Base-by-base conservation (phyloP, 2,888 invertebrate genomes). In the Temnothorax ravouxi region DNA sequence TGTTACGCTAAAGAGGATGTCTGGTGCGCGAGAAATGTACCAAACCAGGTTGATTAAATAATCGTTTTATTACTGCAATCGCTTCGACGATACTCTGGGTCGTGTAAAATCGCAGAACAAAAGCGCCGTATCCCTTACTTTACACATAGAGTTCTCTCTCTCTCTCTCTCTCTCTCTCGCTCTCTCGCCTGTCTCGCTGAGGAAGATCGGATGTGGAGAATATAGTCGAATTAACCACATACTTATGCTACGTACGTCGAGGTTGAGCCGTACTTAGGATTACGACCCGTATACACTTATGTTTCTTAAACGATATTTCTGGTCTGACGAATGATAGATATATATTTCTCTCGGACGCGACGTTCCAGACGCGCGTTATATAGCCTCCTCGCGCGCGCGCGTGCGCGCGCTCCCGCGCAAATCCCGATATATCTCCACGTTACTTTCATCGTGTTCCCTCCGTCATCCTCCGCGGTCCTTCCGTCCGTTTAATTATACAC, bases 91-190 rank as follows among this genome's bases (percentile, higher is more conserved):
- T 84, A 90, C 72, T 87, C 18, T 87, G 87, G 84, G 86, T 89
- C 86, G 84, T 90, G 90, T 89, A 89, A 90, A 90, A 89, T 88
- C 85, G 82, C 88, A 86, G 80, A 90, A 88, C 90, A 72, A 80
- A 88, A 87, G 80, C 83, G 75, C 52, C 85, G 84, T 77, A 83
- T 87, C 84, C 34, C 52, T 89, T 83, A 79, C 84, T 71, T 64
- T 56, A 61, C 18, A 72, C 50, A 21, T 44, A 67, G n/a, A 84
- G 59, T 3, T 34, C 83, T 79, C 84, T 86, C 80, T 29, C 3
- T 29, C 29, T 29, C 83, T 79, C 84, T 86, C 82, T 29, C 29
- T 29, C 83, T 79, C 84, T 86, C 82, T 29, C 29, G 2, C 29
- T 29, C 83, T 77, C 84, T 86, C 82, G 67, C 83, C 82, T 76